A percentile compares a stretch with the other conserved stretches of the same genome.
Conservation (phyloP, 2,888 invertebrate genomes). For the Seira ritae region DNA sequence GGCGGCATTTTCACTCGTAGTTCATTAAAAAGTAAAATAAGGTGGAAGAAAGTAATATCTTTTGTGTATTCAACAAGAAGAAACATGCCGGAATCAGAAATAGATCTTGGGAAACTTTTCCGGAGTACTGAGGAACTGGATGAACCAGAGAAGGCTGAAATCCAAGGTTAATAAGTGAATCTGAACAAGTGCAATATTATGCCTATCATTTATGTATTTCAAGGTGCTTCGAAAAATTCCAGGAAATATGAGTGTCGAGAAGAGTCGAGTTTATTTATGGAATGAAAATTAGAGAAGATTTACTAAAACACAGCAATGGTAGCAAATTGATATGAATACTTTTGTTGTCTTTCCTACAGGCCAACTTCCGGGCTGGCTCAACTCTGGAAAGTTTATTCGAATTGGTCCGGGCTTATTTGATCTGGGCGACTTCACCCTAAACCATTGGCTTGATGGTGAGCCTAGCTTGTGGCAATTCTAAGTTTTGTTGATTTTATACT, state of each 20-base stretch:
- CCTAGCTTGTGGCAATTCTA: too few species aligned
- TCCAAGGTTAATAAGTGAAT: conserved; percentile 62
- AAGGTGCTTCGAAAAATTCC: too few species aligned
- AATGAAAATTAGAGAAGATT: too few species aligned
- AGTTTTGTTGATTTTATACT: too few species aligned
- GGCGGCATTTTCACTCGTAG: not conserved
- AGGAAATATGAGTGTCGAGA: not conserved
- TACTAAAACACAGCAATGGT: too few species aligned
- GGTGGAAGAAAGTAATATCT: conserved; percentile 37
- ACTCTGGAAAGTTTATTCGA: conserved; percentile 75
- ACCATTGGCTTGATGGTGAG: conserved; percentile 65
- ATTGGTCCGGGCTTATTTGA: conserved; percentile 78
- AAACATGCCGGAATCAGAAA: conserved; percentile 66
- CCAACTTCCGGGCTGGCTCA: conserved; percentile 76
- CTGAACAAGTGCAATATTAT: not conserved
- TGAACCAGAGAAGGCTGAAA: conserved; percentile 63
- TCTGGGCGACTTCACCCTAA: conserved; percentile 74
- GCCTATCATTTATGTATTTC: too few species aligned
- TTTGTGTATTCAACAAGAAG: conserved; percentile 21
- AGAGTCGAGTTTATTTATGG: not conserved
- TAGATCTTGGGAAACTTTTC: conserved; percentile 67
- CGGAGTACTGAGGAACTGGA: conserved; percentile 67
- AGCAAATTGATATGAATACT: conserved; percentile 18
- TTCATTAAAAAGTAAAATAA: conserved; percentile 57
- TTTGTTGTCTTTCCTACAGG: conserved; percentile 73